A percentile compares a stretch with the other conserved stretches of the same genome.
Conservation (phyloP, 2,113 vertebrate species). For the Myotis yumanensis region DNA sequence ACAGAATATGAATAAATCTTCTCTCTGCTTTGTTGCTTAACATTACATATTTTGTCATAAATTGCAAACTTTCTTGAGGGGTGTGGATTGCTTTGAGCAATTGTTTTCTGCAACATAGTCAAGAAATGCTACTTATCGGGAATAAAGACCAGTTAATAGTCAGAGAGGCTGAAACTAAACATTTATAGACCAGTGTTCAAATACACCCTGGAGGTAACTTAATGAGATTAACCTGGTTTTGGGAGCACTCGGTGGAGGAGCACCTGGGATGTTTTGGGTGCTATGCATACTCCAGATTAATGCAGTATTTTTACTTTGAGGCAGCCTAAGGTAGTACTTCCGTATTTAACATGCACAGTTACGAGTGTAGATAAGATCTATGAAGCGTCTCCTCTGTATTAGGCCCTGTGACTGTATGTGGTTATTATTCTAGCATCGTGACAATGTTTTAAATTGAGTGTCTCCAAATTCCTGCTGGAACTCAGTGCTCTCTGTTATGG, state of each 20-base stretch:
- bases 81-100: constrained; percentile 23
- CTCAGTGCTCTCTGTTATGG: neutral
- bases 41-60: constrained; percentile 33
- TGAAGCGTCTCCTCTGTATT: neutral
- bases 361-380: neutral
- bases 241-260: neutral
- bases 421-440: neutral
- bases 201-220: neutral
- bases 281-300: neutral
- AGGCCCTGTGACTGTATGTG: neutral
- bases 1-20: constrained; percentile 36
- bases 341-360: neutral
- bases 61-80: neutral
- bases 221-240: neutral
- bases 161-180: neutral
- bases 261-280: neutral
- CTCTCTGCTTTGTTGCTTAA: neutral
- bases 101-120: neutral
- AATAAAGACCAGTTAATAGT: neutral
- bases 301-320: neutral
- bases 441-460: neutral
- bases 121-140: constrained; percentile 8
- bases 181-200: neutral
- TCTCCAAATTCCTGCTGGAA: neutral
- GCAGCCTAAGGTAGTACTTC: neutral